A percentile compares a stretch with the other conserved stretches of the same genome.
Conservation (phyloP, 2,797 vertebrate genomes). For the Ptychobarbus kaznakovi region DNA sequence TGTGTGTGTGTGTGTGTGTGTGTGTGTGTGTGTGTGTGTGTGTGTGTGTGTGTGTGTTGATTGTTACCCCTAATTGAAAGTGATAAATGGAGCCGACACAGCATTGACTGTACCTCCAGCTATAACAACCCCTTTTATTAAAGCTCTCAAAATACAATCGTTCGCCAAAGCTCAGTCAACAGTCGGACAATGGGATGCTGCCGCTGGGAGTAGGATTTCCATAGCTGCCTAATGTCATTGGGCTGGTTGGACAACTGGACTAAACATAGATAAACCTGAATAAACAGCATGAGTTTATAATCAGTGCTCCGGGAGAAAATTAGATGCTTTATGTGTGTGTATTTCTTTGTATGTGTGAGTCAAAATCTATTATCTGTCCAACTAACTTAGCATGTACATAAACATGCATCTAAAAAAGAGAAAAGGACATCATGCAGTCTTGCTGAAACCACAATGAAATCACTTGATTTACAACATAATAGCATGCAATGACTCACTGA, state of each 20-base stretch:
- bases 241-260: slow-evolving; percentile 57
- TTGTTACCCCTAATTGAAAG: slow-evolving; percentile 24
- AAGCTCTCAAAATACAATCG: slow-evolving; percentile 63
- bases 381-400: neutral
- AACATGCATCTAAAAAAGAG: neutral
- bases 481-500: slow-evolving; percentile 19
- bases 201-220: slow-evolving; percentile 56
- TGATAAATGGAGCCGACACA: slow-evolving; percentile 67
- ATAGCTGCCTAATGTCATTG: slow-evolving; percentile 46
- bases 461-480: slow-evolving; percentile 22
- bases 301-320: slow-evolving; percentile 4
- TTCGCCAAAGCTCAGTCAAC: slow-evolving; percentile 69
- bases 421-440: slow-evolving; percentile 13
- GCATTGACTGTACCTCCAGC: slow-evolving; percentile 61
- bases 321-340: neutral
- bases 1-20: slow-evolving; percentile 21
- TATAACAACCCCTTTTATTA: slow-evolving; percentile 59
- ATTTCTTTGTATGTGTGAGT: neutral
- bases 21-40: too few relatives aligned
- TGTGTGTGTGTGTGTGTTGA: slow-evolving; percentile 3
- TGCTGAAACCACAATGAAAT: slow-evolving; percentile 19
- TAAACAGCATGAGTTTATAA: slow-evolving; percentile 21
- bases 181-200: slow-evolving; percentile 67
- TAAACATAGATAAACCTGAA: slow-evolving; percentile 33
- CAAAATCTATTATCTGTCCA: neutral